These are phyloP conservation scores for Sebastolobus alascanus DNA, from an alignment of 2,797 vertebrate species.

Conservation along the genomic window DNA sequence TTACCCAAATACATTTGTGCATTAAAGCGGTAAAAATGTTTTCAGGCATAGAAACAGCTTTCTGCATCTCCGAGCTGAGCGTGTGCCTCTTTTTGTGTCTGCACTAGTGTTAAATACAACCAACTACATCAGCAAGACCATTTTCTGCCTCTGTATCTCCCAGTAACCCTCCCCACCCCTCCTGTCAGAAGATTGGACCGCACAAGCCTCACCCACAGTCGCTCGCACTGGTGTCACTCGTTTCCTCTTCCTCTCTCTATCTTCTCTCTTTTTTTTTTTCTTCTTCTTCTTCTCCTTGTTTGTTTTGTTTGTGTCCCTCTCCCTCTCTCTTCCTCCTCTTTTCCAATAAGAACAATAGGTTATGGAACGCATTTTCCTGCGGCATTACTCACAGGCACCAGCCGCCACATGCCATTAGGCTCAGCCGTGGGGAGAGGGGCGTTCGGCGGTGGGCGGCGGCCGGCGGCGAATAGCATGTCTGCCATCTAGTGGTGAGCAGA, in stretches of 20 bases:
- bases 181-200: slow-evolving; percentile 79
- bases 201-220: slow-evolving; percentile 57
- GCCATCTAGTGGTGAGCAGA: slow-evolving; percentile 80
- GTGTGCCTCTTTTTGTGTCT: slow-evolving; percentile 25
- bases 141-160: slow-evolving; percentile 79
- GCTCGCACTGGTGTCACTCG: slow-evolving; percentile 46
- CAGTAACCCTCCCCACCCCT: slow-evolving; percentile 65
- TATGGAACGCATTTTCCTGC: slow-evolving; percentile 82
- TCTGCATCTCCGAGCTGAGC: slow-evolving; percentile 9
- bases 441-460: background rate
- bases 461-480: slow-evolving; percentile 65
- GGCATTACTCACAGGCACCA: slow-evolving; percentile 83
- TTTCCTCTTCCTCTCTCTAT: slow-evolving; percentile 5
- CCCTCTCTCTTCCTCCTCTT: slow-evolving; percentile 64
- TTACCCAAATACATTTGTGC: background rate
- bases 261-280: slow-evolving; percentile 20
- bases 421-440: slow-evolving; percentile 57
- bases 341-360: slow-evolving; percentile 85
- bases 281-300: slow-evolving; percentile 36
- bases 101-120: slow-evolving; percentile 62
- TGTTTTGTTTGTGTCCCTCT: slow-evolving; percentile 73
- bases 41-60: background rate
- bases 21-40: background rate
- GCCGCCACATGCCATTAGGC: slow-evolving; percentile 83
- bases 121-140: slow-evolving; percentile 62